A percentile compares a stretch with the other conserved stretches of the same genome.
phyloP scores from a whole-genome alignment of 2,888 invertebrate species.

The Aleiodes alternator region DNA sequence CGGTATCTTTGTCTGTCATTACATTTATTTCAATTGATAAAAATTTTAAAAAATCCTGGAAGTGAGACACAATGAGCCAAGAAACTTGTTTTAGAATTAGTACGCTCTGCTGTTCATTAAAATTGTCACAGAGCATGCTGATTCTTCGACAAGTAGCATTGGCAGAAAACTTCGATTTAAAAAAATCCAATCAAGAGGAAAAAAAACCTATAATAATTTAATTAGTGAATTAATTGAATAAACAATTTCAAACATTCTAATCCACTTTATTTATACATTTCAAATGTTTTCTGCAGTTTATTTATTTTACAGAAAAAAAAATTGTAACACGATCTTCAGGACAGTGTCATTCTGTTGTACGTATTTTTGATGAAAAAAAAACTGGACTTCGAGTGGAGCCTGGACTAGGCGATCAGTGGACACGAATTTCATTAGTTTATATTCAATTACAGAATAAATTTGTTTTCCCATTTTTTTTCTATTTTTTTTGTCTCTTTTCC shows the following conservation, averaged over 20 bases:
- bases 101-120: slow-evolving; percentile 77
- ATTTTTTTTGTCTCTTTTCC: slow-evolving; percentile 27
- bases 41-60: slow-evolving; percentile 9
- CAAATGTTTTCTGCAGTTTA: neutral
- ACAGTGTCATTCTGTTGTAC: neutral
- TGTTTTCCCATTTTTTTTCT: neutral
- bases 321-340: slow-evolving; percentile 2
- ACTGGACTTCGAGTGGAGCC: neutral
- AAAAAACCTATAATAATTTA: neutral
- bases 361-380: neutral
- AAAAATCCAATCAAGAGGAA: neutral
- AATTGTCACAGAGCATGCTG: slow-evolving; percentile 76
- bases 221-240: neutral
- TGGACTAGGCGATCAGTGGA: slow-evolving; percentile 11
- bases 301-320: slow-evolving; percentile 10
- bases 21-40: too few relatives aligned
- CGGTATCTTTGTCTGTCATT: too few relatives aligned
- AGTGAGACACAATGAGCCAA: slow-evolving; percentile 43
- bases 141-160: slow-evolving; percentile 76
- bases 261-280: slow-evolving; percentile 29
- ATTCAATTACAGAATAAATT: neutral
- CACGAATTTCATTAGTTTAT: slow-evolving; percentile 6
- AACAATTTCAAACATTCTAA: slow-evolving; percentile 11
- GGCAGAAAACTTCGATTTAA: slow-evolving; percentile 63
- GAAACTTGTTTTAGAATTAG: slow-evolving; percentile 77